phyloP scores from a whole-genome alignment of 2,888 invertebrate species.

The Meta bourneti region DNA sequence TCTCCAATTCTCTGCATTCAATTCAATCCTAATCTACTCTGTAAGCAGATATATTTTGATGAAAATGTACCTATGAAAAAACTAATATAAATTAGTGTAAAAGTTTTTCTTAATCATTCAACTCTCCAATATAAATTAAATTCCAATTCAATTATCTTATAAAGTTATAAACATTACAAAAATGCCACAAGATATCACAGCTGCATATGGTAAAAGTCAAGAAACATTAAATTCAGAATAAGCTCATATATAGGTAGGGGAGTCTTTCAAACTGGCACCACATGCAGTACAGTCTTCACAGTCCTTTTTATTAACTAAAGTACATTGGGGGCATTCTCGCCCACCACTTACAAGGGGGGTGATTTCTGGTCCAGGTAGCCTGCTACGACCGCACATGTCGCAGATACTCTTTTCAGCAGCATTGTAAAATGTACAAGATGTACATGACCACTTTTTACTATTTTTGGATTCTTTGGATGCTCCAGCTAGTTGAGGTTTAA shows the following conservation, averaged over 20 bases:
- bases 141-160: too few relatives aligned
- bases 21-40: too few relatives aligned
- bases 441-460: slow-evolving; percentile 85
- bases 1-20: too few relatives aligned
- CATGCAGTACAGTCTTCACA: slow-evolving; percentile 87
- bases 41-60: too few relatives aligned
- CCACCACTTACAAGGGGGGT: slow-evolving; percentile 87
- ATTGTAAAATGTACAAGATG: slow-evolving; percentile 87
- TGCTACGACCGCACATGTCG: slow-evolving; percentile 88
- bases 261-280: slow-evolving; percentile 86
- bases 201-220: slow-evolving; percentile 50
- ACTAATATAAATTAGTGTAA: too few relatives aligned
- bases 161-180: neutral
- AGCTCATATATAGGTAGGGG: slow-evolving; percentile 86
- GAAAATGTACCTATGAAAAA: too few relatives aligned
- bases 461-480: slow-evolving; percentile 53
- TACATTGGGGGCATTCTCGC: slow-evolving; percentile 88
- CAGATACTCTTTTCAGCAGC: slow-evolving; percentile 84
- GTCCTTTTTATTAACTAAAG: slow-evolving; percentile 87
- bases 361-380: slow-evolving; percentile 84
- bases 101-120: too few relatives aligned
- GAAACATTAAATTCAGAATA: slow-evolving; percentile 61
- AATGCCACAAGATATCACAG: slow-evolving; percentile 75
- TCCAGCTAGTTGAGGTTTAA: slow-evolving; percentile 31
- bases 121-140: too few relatives aligned